A percentile compares a stretch with the other conserved stretches of the same genome.
These are phyloP conservation scores for Cardiocondyla obscurior DNA, from an alignment of 1,140 invertebrate species.

Conservation along the genomic window DNA sequence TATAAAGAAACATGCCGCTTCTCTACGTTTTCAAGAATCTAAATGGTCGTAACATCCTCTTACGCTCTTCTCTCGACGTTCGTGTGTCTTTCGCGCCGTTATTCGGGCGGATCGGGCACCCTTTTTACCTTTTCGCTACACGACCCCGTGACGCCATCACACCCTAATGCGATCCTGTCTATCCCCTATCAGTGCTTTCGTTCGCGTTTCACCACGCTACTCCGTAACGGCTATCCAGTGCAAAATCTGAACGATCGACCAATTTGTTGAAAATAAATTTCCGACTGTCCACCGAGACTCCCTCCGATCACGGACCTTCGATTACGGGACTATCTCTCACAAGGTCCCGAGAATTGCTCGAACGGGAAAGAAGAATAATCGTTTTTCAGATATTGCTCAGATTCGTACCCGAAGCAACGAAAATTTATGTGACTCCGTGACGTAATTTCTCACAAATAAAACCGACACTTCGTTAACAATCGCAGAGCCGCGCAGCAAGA, in stretches of 20 bases:
- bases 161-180: conserved; percentile 58
- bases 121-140: conserved; percentile 43
- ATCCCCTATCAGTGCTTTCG: conserved; percentile 47
- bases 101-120: conserved; percentile 1
- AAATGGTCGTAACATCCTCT: conserved; percentile 2
- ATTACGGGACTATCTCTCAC: conserved; percentile 25
- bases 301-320: conserved; percentile 49
- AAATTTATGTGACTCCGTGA: background rate
- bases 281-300: conserved; percentile 34
- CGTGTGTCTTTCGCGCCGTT: background rate
- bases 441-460: background rate
- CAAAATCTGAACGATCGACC: conserved; percentile 57
- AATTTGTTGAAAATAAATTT: conserved; percentile 59
- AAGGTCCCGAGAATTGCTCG: background rate
- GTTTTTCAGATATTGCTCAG: conserved; percentile 14
- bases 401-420: background rate
- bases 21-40: background rate
- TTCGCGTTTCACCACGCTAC: conserved; percentile 22
- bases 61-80: background rate
- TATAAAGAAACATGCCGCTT: too few species aligned
- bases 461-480: background rate
- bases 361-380: conserved; percentile 11
- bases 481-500: background rate
- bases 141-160: conserved; percentile 3
- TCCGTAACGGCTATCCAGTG: conserved; percentile 39